Evolutionary conservation across 2,797 vertebrate species (phyloP), one percentile per base, ranked within the genome.

Genomic region (Arctocebus calabarensis): DNA sequence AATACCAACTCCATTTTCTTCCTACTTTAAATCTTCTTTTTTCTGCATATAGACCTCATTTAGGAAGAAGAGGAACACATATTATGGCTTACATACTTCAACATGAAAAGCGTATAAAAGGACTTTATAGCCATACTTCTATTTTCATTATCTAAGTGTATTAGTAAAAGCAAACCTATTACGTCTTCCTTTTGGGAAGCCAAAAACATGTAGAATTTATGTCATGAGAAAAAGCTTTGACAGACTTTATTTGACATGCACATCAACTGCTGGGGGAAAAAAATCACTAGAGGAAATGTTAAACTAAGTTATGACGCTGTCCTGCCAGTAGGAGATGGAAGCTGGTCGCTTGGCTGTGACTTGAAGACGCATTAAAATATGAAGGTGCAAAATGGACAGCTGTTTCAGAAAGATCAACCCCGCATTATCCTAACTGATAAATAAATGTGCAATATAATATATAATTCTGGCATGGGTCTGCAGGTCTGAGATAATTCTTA

Each of bases 181-280:
- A 94, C 90, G 59, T 95, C 78, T 90, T 97, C 74, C 62, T 97
- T 98, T 94, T 96, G 91, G 97, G 93, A 96, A 96, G 59, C 90
- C 97, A 93, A 97, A 98, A 97, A 95, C 90, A 96, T 95, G 93
- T 97, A 94, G 97, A 97, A 98, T 98, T 98, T 98, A 98, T 98
- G 95, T 90, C 97, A 96, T 93, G 88, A 97, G 97, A 98, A 97
- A 77, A 62, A 95, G 92, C 97, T 97, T 97, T 98, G 98, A 98
- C 97, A 97, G 97, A 97, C 82, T 97, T 97, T 98, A 97, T 98
- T 97, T 97, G 97, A 98, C 96, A 91, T 77, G 88, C 90, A 98
- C 84, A 97, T 96, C 96, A 96, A 70, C 92, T 93, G 61, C 93
- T 95, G 73, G 88, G 91, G 87, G 90, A 91, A 97, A 75, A 70